These are phyloP conservation scores for Lomographa bimaculata DNA, from an alignment of 2,888 invertebrate species.

Conservation along the genomic window DNA sequence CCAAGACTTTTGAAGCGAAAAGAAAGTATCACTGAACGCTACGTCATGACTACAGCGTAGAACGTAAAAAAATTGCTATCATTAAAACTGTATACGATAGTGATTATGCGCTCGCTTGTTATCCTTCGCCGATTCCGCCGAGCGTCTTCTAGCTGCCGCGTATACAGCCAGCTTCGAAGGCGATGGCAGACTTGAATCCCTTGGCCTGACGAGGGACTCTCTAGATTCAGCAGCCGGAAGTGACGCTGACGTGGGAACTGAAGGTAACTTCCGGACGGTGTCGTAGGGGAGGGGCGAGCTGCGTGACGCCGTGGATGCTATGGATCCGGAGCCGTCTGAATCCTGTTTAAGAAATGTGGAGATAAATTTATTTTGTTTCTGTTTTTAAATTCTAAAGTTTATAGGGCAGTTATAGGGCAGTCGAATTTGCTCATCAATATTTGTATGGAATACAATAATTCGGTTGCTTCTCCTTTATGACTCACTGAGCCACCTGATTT, in stretches of 20 bases:
- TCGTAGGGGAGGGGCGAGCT: slow-evolving; percentile 75
- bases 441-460: no score
- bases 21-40: no score
- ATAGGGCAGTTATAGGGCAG: no score
- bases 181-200: slow-evolving; percentile 83
- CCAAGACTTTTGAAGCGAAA: no score
- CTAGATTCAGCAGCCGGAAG: slow-evolving; percentile 79
- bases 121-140: slow-evolving; percentile 85
- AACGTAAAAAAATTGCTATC: no score
- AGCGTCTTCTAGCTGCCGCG: slow-evolving; percentile 76
- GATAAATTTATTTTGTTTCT: no score
- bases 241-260: slow-evolving; percentile 77
- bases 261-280: slow-evolving; percentile 71
- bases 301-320: slow-evolving; percentile 71
- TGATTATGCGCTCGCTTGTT: slow-evolving; percentile 83
- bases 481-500: no score
- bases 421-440: no score
- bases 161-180: slow-evolving; percentile 86
- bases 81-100: slow-evolving; percentile 89
- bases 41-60: no score
- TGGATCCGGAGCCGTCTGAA: slow-evolving; percentile 74
- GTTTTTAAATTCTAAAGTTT: no score
- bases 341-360: slow-evolving; percentile 51
- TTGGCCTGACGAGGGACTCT: slow-evolving; percentile 71
- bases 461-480: no score